Conservation (phyloP, 2,113 vertebrate genomes). For the Glaucidium brasilianum region DNA sequence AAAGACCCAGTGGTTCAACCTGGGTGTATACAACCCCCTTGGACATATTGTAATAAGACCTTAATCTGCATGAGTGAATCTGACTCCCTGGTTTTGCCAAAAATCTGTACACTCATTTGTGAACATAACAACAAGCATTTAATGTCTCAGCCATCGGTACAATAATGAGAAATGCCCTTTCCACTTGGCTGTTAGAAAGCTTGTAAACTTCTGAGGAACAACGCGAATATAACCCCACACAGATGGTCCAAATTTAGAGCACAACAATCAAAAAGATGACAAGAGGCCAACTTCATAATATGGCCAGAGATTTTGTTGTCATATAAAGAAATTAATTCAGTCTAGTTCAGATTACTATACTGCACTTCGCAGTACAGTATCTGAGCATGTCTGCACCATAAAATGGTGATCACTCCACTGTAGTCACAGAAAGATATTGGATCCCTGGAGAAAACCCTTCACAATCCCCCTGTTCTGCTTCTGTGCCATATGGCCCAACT, state of each 20-base stretch:
- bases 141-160: neutral
- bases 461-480: neutral
- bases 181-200: constrained; percentile 27
- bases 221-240: neutral
- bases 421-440: neutral
- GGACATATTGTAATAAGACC: neutral
- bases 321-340: neutral
- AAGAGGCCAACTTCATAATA: neutral
- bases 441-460: neutral
- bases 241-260: constrained; percentile 34
- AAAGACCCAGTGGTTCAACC: neutral
- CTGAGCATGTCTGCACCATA: neutral
- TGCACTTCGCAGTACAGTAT: neutral
- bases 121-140: constrained; percentile 33
- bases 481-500: constrained; percentile 30
- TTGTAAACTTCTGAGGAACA: constrained; percentile 30
- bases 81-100: constrained; percentile 33
- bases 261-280: neutral
- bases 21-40: neutral
- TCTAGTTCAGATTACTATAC: neutral
- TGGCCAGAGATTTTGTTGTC: neutral
- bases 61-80: constrained; percentile 29
- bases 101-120: constrained; percentile 31
- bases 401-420: neutral
- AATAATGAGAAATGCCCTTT: constrained; percentile 44